These are phyloP conservation scores for Agrochola circellaris DNA, from an alignment of 2,888 invertebrate species.

Conservation along the genomic window DNA sequence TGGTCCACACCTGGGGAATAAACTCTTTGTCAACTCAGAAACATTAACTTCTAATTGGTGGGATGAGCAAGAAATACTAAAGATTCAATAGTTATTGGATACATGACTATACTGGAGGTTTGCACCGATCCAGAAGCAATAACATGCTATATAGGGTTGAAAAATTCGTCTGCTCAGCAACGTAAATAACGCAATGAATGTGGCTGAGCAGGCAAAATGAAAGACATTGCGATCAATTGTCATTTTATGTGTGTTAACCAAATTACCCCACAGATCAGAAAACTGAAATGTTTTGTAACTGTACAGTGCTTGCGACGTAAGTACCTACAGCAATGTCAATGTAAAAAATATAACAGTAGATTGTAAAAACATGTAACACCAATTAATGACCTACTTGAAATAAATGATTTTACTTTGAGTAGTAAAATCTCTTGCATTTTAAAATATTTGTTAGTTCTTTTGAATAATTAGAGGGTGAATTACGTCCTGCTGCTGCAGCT, in stretches of 20 bases:
- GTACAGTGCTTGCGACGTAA: neutral
- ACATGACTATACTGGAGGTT: too few species aligned
- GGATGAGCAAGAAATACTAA: neutral
- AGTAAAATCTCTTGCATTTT: neutral
- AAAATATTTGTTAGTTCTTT: too few species aligned
- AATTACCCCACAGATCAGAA: too few species aligned
- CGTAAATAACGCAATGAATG: too few species aligned
- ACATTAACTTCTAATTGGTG: neutral
- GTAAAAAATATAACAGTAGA: neutral
- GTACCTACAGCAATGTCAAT: neutral
- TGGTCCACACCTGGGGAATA: constrained; percentile 92
- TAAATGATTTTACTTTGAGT: neutral
- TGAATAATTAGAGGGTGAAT: neutral
- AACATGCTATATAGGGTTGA: neutral
- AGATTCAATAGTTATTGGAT: neutral
- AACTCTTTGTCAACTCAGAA: neutral
- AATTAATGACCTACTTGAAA: too few species aligned
- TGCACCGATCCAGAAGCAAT: neutral
- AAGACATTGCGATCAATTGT: too few species aligned
- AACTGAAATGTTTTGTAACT: too few species aligned
- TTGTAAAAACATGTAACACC: too few species aligned
- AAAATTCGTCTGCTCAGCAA: too few species aligned
- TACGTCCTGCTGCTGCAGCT: constrained; percentile 31
- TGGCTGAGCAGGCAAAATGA: too few species aligned
- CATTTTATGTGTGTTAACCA: too few species aligned